Base-by-base conservation (phyloP, 2,113 vertebrate species). In the Callithrix jacchus region DNA sequence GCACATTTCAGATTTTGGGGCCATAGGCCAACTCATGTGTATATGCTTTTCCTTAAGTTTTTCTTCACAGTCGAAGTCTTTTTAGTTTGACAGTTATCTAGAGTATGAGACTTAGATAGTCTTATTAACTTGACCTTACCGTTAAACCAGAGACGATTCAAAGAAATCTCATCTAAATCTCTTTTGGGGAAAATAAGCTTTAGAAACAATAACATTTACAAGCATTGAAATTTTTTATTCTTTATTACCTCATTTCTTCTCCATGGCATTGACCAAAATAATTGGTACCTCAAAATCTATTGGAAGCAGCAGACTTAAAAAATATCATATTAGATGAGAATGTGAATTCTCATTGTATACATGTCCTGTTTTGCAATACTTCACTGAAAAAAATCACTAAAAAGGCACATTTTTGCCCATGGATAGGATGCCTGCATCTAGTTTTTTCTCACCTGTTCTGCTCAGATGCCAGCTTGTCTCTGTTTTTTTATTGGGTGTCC, bases 261-360 rank as follows among this genome's bases (percentile, higher is more conserved):
- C 35, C 61, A 96, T 98, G 89, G 86, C 32, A 37, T 83, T 82
- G 40, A 92, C 17, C n/a, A 76, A 97, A 98, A 98, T 95, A 98
- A 97, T 96, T 97, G 96, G 92, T 76, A 96, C 58, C 79, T 85
- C 92, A 56, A 96, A 96, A 94, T 95, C 94, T 98, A n/a, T 94
- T 98, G 97, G 97, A 98, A 98, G 81, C 92, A 96, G 87, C 97
- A 97, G 79, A 82, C 95, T 96, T 98, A 95, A 94, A 76, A 95
- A 89, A 70, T 84, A 6, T 32, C 47, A 4, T 45, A 47, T 91
- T 95, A 32, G 37, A 13, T 86, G 77, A 97, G 96, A 98, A 97
- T 97, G 89, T 97, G 97, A 98, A 94, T 97, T 76, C 89, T 96
- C 94, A 89, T 83, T 92, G 32, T 68, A 89, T n/a, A 42, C 83